phyloP scores from a whole-genome alignment of 2,888 invertebrate genomes.

The Emesis castigata region DNA sequence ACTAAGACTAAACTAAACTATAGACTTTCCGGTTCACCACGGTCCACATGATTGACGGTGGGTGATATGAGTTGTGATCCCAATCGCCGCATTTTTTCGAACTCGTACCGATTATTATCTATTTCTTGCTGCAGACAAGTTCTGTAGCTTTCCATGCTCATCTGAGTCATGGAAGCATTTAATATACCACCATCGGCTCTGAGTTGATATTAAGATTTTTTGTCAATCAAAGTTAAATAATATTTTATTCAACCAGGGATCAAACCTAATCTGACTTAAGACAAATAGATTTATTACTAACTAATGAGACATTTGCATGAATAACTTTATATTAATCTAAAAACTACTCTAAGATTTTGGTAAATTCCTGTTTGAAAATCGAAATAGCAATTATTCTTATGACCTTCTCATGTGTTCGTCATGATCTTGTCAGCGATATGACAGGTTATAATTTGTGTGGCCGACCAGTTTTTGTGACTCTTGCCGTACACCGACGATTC shows the following conservation, averaged over 20 bases:
- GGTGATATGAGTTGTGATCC: too few species aligned
- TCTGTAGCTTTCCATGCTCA: too few species aligned
- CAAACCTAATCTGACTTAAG: neutral
- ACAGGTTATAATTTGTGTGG: conserved; percentile 85
- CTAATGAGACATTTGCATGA: neutral
- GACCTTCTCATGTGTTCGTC: conserved; percentile 80
- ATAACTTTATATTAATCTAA: neutral
- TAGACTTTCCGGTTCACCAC: too few species aligned
- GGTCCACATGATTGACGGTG: too few species aligned
- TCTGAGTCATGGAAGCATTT: too few species aligned
- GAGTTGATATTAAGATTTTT: too few species aligned
- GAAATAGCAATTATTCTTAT: conserved; percentile 70
- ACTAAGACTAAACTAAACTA: too few species aligned
- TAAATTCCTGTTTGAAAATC: neutral
- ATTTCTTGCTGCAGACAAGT: too few species aligned
- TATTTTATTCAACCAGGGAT: neutral
- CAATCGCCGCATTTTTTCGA: too few species aligned
- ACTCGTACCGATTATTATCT: too few species aligned
- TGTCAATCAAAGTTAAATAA: too few species aligned
- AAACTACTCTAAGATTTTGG: neutral
- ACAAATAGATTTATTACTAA: neutral
- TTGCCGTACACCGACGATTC: conserved; percentile 53
- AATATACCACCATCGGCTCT: too few species aligned
- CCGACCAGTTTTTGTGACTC: conserved; percentile 72
- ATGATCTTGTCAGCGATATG: conserved; percentile 83